These are phyloP conservation scores for Lucilia sericata DNA, from an alignment of 1,140 invertebrate species.

Conservation along the genomic window DNA sequence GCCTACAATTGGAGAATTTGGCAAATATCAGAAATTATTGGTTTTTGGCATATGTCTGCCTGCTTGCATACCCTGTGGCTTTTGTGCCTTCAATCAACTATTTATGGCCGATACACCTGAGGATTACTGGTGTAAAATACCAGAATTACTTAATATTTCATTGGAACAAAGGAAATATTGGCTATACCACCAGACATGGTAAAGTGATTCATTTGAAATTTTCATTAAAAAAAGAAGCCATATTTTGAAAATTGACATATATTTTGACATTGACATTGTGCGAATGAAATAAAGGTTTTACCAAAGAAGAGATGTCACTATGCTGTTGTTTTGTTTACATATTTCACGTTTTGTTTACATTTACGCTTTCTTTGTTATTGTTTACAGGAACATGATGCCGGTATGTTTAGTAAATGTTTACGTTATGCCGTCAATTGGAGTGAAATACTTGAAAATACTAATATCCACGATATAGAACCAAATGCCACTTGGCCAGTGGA, in stretches of 20 bases:
- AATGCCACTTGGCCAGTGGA: slow-evolving; percentile 75
- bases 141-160: slow-evolving; percentile 73
- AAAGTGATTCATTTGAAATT: slow-evolving; percentile 41
- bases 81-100: slow-evolving; percentile 90
- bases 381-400: slow-evolving; percentile 68
- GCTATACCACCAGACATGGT: slow-evolving; percentile 74
- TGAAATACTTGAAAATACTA: slow-evolving; percentile 67
- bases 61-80: slow-evolving; percentile 88
- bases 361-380: slow-evolving; percentile 2
- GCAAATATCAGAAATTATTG: slow-evolving; percentile 86
- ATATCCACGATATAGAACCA: slow-evolving; percentile 61
- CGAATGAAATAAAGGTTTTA: neutral
- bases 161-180: slow-evolving; percentile 73
- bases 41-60: slow-evolving; percentile 89
- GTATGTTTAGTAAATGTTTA: slow-evolving; percentile 73
- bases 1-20: slow-evolving; percentile 88
- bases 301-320: slow-evolving; percentile 18
- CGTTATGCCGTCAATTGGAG: slow-evolving; percentile 81
- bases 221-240: slow-evolving; percentile 30
- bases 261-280: slow-evolving; percentile 35
- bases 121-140: slow-evolving; percentile 82
- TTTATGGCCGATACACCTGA: slow-evolving; percentile 85
- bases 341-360: slow-evolving; percentile 4
- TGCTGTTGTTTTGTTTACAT: neutral
- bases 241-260: slow-evolving; percentile 36